Evolutionary conservation across 2,113 vertebrate species (phyloP).

Genomic region (Cebidichthys violaceus): DNA sequence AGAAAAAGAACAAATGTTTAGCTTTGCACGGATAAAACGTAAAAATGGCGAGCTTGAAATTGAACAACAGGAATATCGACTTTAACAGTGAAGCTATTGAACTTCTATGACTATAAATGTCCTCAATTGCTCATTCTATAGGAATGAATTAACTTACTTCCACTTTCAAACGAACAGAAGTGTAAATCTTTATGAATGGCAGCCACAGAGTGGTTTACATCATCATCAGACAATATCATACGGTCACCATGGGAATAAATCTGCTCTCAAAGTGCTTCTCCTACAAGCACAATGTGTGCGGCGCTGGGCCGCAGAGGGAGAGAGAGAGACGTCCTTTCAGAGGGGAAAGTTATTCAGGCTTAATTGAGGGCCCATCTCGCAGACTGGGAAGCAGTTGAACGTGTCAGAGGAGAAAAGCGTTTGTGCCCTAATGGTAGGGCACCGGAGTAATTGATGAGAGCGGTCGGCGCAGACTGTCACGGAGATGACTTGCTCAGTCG

Average conservation of each 20-base stretch:
- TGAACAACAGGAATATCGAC: neutral
- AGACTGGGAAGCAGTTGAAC: constrained; percentile 77
- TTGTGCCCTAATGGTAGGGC: constrained; percentile 79
- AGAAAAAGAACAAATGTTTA: neutral
- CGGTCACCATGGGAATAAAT: constrained; percentile 49
- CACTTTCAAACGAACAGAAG: constrained; percentile 24
- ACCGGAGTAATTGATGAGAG: constrained; percentile 82
- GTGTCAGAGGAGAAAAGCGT: constrained; percentile 70
- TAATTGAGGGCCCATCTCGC: constrained; percentile 79
- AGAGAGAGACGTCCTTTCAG: constrained; percentile 72
- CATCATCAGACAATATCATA: constrained; percentile 28
- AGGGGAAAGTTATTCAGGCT: constrained; percentile 75
- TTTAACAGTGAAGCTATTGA: neutral
- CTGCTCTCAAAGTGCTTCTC: constrained; percentile 26
- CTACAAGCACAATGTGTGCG: constrained; percentile 54
- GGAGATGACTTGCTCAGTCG: constrained; percentile 89
- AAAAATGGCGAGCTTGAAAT: neutral
- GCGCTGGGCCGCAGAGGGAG: neutral
- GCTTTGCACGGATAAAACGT: neutral
- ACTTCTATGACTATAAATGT: constrained; percentile 31
- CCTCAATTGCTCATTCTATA: constrained; percentile 38
- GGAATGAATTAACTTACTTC: constrained; percentile 32
- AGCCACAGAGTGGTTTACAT: constrained; percentile 2
- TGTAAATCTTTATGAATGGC: constrained; percentile 33
- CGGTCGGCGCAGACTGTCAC: constrained; percentile 81